Evolutionary conservation across 2,113 vertebrate species (phyloP).

Genomic region (Neotragus moschatus): DNA sequence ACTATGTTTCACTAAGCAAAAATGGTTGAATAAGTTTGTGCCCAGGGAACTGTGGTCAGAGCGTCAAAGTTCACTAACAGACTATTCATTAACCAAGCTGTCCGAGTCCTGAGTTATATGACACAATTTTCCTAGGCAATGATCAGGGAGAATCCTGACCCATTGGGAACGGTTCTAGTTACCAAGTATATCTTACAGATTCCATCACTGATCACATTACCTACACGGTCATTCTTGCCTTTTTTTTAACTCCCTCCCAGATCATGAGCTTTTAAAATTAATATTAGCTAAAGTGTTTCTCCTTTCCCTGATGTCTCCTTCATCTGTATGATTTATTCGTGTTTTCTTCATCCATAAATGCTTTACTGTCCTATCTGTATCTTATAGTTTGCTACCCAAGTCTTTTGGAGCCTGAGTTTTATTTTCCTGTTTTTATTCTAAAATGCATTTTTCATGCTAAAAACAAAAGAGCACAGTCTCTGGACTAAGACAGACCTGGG

Average conservation of each 20-base stretch:
- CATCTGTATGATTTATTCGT: background rate
- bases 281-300: background rate
- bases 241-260: background rate
- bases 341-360: background rate
- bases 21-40: background rate
- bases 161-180: background rate
- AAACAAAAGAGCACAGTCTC: background rate
- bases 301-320: background rate
- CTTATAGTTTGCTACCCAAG: background rate
- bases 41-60: background rate
- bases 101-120: background rate
- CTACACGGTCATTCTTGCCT: background rate
- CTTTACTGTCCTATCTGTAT: background rate
- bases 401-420: background rate
- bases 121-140: background rate
- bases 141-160: background rate
- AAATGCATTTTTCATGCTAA: background rate
- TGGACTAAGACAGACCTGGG: background rate
- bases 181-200: background rate
- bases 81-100: conserved; percentile 24
- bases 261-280: background rate
- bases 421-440: background rate
- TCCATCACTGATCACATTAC: background rate
- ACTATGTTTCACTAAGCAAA: background rate
- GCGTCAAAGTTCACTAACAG: conserved; percentile 9